Evolutionary conservation across 2,888 invertebrate genomes (phyloP), one percentile per base, ranked within the genome.

Genomic region (Eudasyphora cyanicolor): DNA sequence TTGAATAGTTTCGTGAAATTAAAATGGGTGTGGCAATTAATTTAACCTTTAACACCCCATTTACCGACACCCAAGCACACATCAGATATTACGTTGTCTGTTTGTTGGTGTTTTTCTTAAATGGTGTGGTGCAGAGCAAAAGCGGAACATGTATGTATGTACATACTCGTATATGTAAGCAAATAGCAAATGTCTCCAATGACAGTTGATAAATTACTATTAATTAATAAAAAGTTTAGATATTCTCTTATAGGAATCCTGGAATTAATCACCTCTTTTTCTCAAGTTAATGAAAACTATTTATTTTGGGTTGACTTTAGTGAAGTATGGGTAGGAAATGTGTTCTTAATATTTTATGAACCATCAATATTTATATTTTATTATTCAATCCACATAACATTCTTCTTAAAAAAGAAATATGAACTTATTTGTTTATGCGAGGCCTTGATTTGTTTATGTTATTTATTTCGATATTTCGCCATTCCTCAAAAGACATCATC

Each of bases 141-240:
- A 32, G 19, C 14, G n/a, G 32, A 21, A 67, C 51, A 51, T 49
- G 21, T 35, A n/a, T n/a, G 45, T 70, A 27, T 2, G 19, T 19
- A n/a, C n/a, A n/a, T 8, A 29, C 62, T 42, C 21, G 0, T 17
- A 42, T 14, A 38, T 19, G 24, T 21, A 42, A 6, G 21, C 14
- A 42, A 21, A 4, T 14, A 64, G 14, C 10, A 54, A 76, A 19
- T 71, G 60, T 29, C 27, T 62, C 32, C 45, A 74, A 45, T 62
- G 73, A 69, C 77, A 74, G 38, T 27, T 76, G 77, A 60, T 77
- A 67, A 77, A 76, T 81, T 51, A 10, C 17, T 54, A 71, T 74
- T 42, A 74, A 79, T 74, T 73, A 38, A 51, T 38, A 42, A 51
- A 24, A 67, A 10, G 35, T 10, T 42, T 38, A 38, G 1, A 8